phyloP scores from a whole-genome alignment of 23 tunicate species.

The Corella eumyota region DNA sequence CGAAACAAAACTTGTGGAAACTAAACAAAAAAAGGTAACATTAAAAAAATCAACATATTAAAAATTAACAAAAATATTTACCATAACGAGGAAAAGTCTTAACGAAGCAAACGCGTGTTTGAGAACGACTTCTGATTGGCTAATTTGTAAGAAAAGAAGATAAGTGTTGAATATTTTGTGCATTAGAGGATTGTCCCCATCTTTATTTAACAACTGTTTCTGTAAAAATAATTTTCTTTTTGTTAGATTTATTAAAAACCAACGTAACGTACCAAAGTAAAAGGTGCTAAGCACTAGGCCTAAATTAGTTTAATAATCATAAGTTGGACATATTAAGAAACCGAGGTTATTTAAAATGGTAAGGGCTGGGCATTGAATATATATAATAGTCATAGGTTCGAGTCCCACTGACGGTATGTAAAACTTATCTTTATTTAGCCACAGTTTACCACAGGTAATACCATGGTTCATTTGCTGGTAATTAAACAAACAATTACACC shows the following conservation, averaged over 20 bases:
- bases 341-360: too few relatives aligned
- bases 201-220: conserved; percentile 58
- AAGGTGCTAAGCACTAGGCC: neutral
- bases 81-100: conserved; percentile 70
- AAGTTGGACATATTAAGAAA: too few relatives aligned
- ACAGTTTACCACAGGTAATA: too few relatives aligned
- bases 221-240: conserved; percentile 12
- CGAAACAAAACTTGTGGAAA: conserved; percentile 75
- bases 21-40: conserved; percentile 38
- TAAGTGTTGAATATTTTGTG: conserved; percentile 40
- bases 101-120: conserved; percentile 84
- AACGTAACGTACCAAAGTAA: neutral
- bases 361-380: too few relatives aligned
- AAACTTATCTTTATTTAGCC: too few relatives aligned
- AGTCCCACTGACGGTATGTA: too few relatives aligned
- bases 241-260: too few relatives aligned
- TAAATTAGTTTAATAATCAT: too few relatives aligned
- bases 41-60: too few relatives aligned
- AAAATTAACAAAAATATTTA: conserved; percentile 1
- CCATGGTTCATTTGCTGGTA: too few relatives aligned
- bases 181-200: conserved; percentile 87
- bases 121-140: conserved; percentile 74
- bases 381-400: too few relatives aligned
- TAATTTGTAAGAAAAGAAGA: conserved; percentile 63
- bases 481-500: too few relatives aligned